Percentiles rank a stretch among this genome's conserved stretches.
These are phyloP conservation scores for Megalonaias nervosa DNA, from an alignment of 1,140 invertebrate genomes.

Conservation along the genomic window DNA sequence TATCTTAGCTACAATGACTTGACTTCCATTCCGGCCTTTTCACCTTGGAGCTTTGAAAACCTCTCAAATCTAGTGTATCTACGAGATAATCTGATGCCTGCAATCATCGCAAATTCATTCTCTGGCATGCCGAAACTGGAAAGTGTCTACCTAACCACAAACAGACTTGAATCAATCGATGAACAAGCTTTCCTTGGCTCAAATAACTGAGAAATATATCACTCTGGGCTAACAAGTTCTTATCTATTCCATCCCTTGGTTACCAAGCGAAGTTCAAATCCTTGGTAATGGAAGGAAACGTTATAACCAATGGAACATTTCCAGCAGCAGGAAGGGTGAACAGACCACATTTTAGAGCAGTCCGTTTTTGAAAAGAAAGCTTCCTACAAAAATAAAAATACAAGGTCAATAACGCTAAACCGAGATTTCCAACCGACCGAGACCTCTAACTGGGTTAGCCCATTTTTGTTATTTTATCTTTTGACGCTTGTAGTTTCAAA, in stretches of 20 bases:
- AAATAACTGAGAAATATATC: constrained; percentile 30
- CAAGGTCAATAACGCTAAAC: too few species aligned
- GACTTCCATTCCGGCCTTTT: constrained; percentile 1
- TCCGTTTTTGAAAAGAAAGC: too few species aligned
- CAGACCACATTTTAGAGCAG: too few species aligned
- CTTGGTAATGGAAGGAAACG: constrained; percentile 47
- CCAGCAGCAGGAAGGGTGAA: constrained; percentile 21
- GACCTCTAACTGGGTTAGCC: too few species aligned
- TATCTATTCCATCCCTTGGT: constrained; percentile 35
- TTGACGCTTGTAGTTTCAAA: too few species aligned
- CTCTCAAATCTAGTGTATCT: constrained; percentile 28
- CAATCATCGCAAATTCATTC: constrained; percentile 33
- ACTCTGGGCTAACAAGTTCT: constrained; percentile 42
- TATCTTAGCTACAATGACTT: constrained; percentile 50
- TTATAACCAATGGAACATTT: constrained; percentile 45
- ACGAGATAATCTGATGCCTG: constrained; percentile 30
- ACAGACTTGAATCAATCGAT: constrained; percentile 40
- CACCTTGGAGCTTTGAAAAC: constrained; percentile 24
- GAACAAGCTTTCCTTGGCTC: constrained; percentile 38
- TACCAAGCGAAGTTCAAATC: constrained; percentile 29
- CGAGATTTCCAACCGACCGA: too few species aligned
- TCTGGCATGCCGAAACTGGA: constrained; percentile 25
- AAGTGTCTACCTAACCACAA: constrained; percentile 36
- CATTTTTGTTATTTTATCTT: too few species aligned
- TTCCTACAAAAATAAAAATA: too few species aligned